Base-by-base conservation (phyloP, 1,140 invertebrate species). In the Oreohelix idahoensis region DNA sequence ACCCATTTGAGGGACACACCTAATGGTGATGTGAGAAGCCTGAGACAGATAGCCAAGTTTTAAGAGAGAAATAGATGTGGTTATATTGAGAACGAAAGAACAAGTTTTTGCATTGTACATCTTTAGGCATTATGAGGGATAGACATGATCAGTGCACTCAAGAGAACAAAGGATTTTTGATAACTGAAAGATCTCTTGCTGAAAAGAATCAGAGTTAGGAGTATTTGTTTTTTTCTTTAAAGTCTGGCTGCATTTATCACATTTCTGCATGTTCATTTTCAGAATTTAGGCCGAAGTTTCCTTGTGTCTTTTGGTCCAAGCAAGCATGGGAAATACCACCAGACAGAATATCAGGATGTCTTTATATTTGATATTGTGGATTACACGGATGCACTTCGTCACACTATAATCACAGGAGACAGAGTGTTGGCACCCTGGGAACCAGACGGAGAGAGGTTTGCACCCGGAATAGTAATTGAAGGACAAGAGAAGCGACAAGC, bases 281-380 rank as follows among this genome's bases (percentile, higher is more conserved):
- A 92, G 91, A 86, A 92, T 81, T 77, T 88, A 15, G 84, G 82
- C 0, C 87, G 90, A 79, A 89, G 90, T 70, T 92, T 92, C 74
- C 84, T 92, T 66, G 84, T 92, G 0, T 89, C 88, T 58, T 91
- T 92, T 87, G 90, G 89, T 66, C 89, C 91, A 1, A 88, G 87
- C 81, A 89, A 89, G 76, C 87, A 89, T 78, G 89, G 90, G 8
- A 75, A 45, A 45, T 92, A 87, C 73, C 84, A 84, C 42, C 88
- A 90, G 20, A 89, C 88, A 26, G 83, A 81, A 23, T 92, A 92
- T 74, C 90, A 92, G 80, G 91, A 91, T 80, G 92, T 91, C 10
- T 87, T 84, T 80, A 87, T 92, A 23, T 89, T 87, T 85, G 91
- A 92, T 79, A 91, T 92, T 58, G 86, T 92, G 0, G 88, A 89